Evolutionary conservation across 2,797 vertebrate genomes (phyloP).

Genomic region (Amblyopsis hoosieri): DNA sequence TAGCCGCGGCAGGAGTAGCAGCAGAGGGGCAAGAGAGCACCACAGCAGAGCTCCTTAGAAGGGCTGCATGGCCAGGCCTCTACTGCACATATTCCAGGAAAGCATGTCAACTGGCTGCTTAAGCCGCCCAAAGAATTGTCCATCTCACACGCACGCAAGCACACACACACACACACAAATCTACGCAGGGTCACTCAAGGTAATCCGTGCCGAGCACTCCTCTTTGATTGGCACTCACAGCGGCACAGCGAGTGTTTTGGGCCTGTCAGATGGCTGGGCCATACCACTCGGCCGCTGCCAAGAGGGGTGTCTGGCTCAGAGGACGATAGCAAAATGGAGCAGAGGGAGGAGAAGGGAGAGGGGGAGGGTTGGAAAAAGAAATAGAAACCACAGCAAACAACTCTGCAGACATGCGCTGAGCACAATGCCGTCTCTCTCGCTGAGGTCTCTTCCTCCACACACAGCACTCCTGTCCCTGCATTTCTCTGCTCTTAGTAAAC

Average conservation of each 20-base stretch:
- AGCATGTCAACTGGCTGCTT: slow-evolving; percentile 86
- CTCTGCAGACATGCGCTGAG: slow-evolving; percentile 51
- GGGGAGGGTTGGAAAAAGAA: slow-evolving; percentile 10
- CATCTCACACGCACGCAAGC: slow-evolving; percentile 75
- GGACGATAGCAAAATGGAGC: slow-evolving; percentile 46
- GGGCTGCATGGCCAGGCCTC: slow-evolving; percentile 78
- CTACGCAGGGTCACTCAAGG: slow-evolving; percentile 84
- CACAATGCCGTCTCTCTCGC: slow-evolving; percentile 46
- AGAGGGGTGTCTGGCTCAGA: slow-evolving; percentile 41
- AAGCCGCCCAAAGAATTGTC: slow-evolving; percentile 84
- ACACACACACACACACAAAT: slow-evolving; percentile 82
- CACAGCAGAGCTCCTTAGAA: slow-evolving; percentile 76
- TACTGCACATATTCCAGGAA: slow-evolving; percentile 85
- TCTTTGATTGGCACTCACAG: slow-evolving; percentile 84
- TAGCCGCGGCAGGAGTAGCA: slow-evolving; percentile 63
- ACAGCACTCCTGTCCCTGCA: slow-evolving; percentile 17
- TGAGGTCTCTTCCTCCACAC: slow-evolving; percentile 38
- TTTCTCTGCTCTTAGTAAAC: slow-evolving; percentile 50
- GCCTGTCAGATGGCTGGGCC: slow-evolving; percentile 77
- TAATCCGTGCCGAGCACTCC: slow-evolving; percentile 78
- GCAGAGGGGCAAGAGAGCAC: slow-evolving; percentile 71
- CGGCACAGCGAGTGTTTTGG: slow-evolving; percentile 79
- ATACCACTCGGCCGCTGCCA: slow-evolving; percentile 69
- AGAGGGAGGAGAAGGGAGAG: slow-evolving; percentile 31
- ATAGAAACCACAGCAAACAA: slow-evolving; percentile 34